phyloP scores from a whole-genome alignment of 53 echinoderm and acorn worm genomes.

The Stichopus horrens region DNA sequence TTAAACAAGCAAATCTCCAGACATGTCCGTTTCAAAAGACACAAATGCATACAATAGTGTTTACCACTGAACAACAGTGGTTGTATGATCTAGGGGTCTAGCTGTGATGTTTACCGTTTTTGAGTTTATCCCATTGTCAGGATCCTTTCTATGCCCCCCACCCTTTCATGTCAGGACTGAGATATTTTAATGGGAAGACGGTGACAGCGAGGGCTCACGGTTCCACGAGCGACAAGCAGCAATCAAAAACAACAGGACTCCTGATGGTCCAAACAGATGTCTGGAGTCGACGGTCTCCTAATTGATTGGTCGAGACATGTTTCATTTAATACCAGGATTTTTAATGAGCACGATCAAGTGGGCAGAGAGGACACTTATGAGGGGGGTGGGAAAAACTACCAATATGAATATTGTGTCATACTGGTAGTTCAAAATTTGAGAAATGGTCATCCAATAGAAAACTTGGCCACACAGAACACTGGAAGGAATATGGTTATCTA shows the following conservation, averaged over 20 bases:
- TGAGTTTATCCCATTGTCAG: background rate
- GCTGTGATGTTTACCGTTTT: no score
- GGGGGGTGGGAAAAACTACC: background rate
- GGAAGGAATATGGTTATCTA: no score
- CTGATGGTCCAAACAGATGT: constrained; percentile 37
- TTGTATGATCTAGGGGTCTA: no score
- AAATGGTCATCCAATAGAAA: background rate
- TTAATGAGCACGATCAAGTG: constrained; percentile 23
- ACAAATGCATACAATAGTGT: no score
- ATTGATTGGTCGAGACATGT: constrained; percentile 39
- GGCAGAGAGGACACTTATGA: constrained; percentile 8
- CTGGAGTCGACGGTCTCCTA: constrained; percentile 8
- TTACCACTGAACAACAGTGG: no score
- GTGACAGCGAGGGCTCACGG: background rate
- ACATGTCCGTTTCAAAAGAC: no score
- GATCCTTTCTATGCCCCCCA: background rate
- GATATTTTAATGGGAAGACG: constrained; percentile 26
- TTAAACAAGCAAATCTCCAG: no score
- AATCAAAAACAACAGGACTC: constrained; percentile 28
- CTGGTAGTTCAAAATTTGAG: background rate
- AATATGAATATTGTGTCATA: background rate
- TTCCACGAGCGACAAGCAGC: background rate
- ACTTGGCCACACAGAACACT: no score
- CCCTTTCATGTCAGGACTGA: constrained; percentile 2
- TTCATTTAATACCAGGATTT: constrained; percentile 38